Evolutionary conservation across 2,113 vertebrate genomes (phyloP).

Genomic region (Nesogale talazaci): DNA sequence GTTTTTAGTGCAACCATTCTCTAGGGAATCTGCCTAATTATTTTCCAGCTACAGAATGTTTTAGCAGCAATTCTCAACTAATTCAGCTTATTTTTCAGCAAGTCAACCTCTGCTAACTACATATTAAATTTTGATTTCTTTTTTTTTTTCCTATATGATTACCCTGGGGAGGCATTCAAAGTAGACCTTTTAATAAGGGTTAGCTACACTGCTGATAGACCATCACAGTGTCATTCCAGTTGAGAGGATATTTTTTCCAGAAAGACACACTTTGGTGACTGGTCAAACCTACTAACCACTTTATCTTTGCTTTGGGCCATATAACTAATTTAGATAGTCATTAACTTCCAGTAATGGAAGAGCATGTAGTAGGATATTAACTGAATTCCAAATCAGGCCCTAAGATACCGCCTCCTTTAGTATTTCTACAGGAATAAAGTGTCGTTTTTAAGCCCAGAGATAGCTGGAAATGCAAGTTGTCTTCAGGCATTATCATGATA

Average conservation of each 20-base stretch:
- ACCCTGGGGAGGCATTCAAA: constrained; percentile 70
- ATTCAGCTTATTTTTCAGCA: constrained; percentile 67
- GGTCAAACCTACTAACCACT: constrained; percentile 79
- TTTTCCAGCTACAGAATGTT: constrained; percentile 13
- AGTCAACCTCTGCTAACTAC: constrained; percentile 47
- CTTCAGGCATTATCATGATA: background rate
- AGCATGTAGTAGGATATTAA: constrained; percentile 52
- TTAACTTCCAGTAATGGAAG: constrained; percentile 77
- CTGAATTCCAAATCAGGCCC: constrained; percentile 76
- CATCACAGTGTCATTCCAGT: constrained; percentile 71
- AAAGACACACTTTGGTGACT: constrained; percentile 81
- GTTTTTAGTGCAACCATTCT: constrained; percentile 44
- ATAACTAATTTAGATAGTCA: constrained; percentile 82
- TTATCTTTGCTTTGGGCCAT: constrained; percentile 80
- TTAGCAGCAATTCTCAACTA: constrained; percentile 52
- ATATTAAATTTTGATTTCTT: constrained; percentile 58
- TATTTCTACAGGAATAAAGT: constrained; percentile 19
- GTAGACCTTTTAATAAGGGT: constrained; percentile 67
- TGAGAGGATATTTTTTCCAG: constrained; percentile 71
- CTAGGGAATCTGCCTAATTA: constrained; percentile 11
- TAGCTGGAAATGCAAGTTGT: background rate
- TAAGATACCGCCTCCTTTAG: constrained; percentile 46
- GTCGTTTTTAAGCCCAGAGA: background rate
- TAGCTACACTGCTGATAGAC: constrained; percentile 69
- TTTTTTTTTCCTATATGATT: constrained; percentile 39